Percentiles rank a stretch among this genome's conserved stretches.
Evolutionary conservation across 1,140 invertebrate species (phyloP).

Genomic region (Procambarus virginalis): DNA sequence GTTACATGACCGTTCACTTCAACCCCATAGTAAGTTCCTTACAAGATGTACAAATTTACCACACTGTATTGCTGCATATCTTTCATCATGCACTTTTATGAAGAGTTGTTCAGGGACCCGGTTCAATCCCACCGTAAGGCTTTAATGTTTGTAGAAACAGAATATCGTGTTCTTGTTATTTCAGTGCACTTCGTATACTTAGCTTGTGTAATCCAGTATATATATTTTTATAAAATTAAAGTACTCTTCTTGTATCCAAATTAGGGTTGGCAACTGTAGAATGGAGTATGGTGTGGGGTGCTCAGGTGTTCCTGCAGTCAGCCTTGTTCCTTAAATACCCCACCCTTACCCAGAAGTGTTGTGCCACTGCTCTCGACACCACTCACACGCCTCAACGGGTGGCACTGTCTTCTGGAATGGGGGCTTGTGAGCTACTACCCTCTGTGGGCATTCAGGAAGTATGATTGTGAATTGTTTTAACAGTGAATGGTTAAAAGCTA

Average conservation of each 20-base stretch:
- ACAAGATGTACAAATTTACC: not conserved
- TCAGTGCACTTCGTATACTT: not conserved
- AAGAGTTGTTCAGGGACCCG: too few relatives aligned
- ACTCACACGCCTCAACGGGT: conserved; percentile 12
- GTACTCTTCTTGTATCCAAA: not conserved
- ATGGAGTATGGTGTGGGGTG: conserved; percentile 30
- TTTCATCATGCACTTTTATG: too few relatives aligned
- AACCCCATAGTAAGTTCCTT: conserved; percentile 36
- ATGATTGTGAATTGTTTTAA: conserved; percentile 14
- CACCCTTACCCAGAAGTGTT: conserved; percentile 29
- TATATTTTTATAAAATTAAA: not conserved
- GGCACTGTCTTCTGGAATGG: conserved; percentile 33
- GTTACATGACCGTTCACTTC: conserved; percentile 56
- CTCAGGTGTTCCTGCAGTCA: conserved; percentile 47
- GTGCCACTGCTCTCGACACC: conserved; percentile 19
- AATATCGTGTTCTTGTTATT: too few relatives aligned
- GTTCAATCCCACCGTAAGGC: too few relatives aligned
- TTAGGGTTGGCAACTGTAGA: not conserved
- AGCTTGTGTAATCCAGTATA: not conserved
- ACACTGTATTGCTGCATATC: too few relatives aligned
- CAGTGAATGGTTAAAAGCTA: conserved; percentile 1
- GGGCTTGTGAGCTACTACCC: conserved; percentile 14
- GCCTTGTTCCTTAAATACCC: conserved; percentile 45
- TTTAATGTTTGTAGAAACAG: too few relatives aligned
- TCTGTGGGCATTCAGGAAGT: conserved; percentile 58